Evolutionary conservation across 1,140 invertebrate genomes (phyloP).

Genomic region (Lasaia peninsularis): DNA sequence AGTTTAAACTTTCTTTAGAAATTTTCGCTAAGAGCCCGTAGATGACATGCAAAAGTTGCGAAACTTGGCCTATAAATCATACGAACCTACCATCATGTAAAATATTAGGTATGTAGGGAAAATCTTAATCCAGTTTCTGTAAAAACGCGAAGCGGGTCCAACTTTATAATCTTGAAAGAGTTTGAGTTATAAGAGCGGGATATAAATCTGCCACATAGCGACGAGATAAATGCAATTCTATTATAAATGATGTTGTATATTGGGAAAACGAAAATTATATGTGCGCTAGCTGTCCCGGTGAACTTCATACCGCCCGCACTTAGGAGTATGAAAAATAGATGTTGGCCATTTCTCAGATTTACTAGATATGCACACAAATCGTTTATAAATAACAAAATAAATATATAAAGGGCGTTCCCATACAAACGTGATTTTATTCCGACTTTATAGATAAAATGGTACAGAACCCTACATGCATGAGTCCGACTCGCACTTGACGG

Average conservation of each 20-base stretch:
- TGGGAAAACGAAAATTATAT: not conserved
- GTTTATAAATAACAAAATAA: too few species aligned
- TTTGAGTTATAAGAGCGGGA: slow-evolving; percentile 45
- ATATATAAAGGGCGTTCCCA: too few species aligned
- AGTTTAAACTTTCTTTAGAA: slow-evolving; percentile 66
- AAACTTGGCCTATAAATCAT: slow-evolving; percentile 69
- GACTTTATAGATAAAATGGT: too few species aligned
- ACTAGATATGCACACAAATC: too few species aligned
- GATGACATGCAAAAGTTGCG: slow-evolving; percentile 66
- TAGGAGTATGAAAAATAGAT: too few species aligned
- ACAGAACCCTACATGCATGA: too few species aligned
- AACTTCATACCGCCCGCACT: too few species aligned
- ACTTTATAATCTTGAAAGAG: slow-evolving; percentile 62
- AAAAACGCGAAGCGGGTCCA: slow-evolving; percentile 46
- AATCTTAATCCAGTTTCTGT: slow-evolving; percentile 68
- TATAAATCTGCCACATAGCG: slow-evolving; percentile 39
- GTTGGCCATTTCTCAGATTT: too few species aligned
- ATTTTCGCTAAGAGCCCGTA: slow-evolving; percentile 53
- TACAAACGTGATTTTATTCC: too few species aligned
- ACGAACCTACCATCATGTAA: slow-evolving; percentile 54
- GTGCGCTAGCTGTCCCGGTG: too few species aligned
- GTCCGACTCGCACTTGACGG: too few species aligned
- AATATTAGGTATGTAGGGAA: slow-evolving; percentile 61
- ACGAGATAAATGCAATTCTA: slow-evolving; percentile 38
- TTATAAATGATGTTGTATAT: not conserved